Percentiles rank a stretch among this genome's conserved stretches.
phyloP scores from a whole-genome alignment of 1,140 invertebrate species.

The Halictus rubicundus region DNA sequence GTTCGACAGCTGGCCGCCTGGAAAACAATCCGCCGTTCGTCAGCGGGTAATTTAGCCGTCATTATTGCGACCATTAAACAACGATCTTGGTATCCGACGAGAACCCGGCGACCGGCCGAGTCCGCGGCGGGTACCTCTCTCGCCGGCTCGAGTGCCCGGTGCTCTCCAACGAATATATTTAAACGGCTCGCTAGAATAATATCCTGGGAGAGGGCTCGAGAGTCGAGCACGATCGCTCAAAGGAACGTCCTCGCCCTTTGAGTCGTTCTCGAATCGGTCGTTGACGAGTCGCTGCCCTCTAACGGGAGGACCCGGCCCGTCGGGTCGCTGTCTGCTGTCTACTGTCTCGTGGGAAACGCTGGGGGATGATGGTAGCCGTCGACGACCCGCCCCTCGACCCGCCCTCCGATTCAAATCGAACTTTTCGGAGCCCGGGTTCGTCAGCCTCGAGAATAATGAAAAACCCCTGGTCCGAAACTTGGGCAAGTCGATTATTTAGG shows the following conservation, averaged over 20 bases:
- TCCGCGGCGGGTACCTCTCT: neutral
- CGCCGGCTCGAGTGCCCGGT: slow-evolving; percentile 28
- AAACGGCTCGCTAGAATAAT: slow-evolving; percentile 28
- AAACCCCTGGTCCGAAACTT: no score
- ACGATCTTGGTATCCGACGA: slow-evolving; percentile 12
- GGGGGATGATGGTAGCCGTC: neutral
- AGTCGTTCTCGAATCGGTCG: slow-evolving; percentile 22
- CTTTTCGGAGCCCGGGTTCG: no score
- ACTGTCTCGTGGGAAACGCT: slow-evolving; percentile 18
- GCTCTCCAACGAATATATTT: slow-evolving; percentile 33
- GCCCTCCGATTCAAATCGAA: no score
- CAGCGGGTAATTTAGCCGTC: slow-evolving; percentile 39
- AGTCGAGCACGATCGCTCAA: slow-evolving; percentile 11
- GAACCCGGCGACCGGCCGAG: neutral
- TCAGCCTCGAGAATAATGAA: no score
- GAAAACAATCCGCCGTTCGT: slow-evolving; percentile 29
- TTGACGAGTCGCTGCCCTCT: neutral
- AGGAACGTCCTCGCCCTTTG: slow-evolving; percentile 24
- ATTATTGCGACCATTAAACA: slow-evolving; percentile 46
- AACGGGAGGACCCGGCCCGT: neutral
- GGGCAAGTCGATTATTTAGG: no score
- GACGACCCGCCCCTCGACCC: no score
- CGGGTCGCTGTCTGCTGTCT: neutral
- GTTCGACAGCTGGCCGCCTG: slow-evolving; percentile 33
- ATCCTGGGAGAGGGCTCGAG: slow-evolving; percentile 7